A percentile compares a stretch with the other conserved stretches of the same genome.
Evolutionary conservation across 2,797 vertebrate genomes (phyloP).

Genomic region (Chrysolophus pictus): DNA sequence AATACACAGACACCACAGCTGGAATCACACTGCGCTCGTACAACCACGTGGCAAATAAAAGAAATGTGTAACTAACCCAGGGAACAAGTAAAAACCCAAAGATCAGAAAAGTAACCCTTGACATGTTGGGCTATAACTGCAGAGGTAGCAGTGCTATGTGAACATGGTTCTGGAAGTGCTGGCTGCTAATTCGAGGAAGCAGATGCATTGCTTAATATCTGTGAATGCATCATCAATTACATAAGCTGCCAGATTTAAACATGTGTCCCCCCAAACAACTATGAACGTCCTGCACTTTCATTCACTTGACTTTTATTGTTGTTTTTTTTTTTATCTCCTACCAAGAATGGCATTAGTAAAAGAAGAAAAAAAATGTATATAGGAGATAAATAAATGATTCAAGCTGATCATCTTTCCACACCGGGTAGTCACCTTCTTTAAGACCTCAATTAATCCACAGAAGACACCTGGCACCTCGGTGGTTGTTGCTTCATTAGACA

Average conservation of each 20-base stretch:
- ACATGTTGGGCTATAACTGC: background rate
- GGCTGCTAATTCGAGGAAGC: background rate
- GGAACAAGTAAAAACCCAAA: background rate
- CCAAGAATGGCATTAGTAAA: background rate
- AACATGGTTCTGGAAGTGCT: background rate
- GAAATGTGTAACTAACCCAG: background rate
- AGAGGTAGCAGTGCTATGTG: background rate
- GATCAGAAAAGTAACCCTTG: background rate
- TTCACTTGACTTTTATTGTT: background rate
- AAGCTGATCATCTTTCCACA: background rate
- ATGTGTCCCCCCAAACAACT: background rate
- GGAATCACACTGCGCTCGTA: background rate
- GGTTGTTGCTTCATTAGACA: slow-evolving; percentile 49
- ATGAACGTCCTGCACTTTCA: background rate
- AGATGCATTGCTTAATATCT: background rate
- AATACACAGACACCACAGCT: slow-evolving; percentile 8
- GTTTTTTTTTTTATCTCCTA: background rate
- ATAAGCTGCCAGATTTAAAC: background rate
- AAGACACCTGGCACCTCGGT: slow-evolving; percentile 7
- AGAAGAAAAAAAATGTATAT: background rate
- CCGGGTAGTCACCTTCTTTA: background rate
- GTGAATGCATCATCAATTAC: background rate
- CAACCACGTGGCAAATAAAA: background rate
- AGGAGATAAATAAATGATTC: slow-evolving; percentile 13
- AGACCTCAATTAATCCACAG: slow-evolving; percentile 53